A percentile compares a stretch with the other conserved stretches of the same genome.
Conservation (phyloP, 2,888 invertebrate genomes). For the Chelonus formosanus region DNA sequence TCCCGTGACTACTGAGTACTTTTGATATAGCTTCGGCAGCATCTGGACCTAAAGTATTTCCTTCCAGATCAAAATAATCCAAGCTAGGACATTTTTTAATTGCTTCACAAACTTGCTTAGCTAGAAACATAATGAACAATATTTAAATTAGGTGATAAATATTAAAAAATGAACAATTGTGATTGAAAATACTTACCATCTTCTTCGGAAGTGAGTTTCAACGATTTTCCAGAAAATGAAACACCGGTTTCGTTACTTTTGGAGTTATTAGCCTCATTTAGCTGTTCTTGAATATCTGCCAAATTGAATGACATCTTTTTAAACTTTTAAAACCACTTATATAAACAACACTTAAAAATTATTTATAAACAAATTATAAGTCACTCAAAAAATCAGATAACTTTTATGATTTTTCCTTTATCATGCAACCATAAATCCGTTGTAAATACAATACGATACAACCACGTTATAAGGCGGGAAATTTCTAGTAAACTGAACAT, state of each 20-base stretch:
- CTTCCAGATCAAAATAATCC: conserved; percentile 83
- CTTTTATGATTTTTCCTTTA: background rate
- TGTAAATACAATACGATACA: background rate
- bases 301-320: conserved; percentile 68
- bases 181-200: conserved; percentile 73
- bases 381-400: background rate
- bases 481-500: conserved; percentile 13
- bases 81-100: conserved; percentile 77
- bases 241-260: conserved; percentile 70
- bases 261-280: conserved; percentile 47
- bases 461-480: conserved; percentile 19
- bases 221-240: conserved; percentile 81
- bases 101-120: conserved; percentile 77
- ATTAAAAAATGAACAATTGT: background rate
- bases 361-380: background rate
- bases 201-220: conserved; percentile 79
- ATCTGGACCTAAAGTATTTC: conserved; percentile 91
- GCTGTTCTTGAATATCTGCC: conserved; percentile 66
- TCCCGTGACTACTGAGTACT: conserved; percentile 79
- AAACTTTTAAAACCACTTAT: conserved; percentile 3
- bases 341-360: background rate
- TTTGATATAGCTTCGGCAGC: conserved; percentile 87
- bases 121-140: conserved; percentile 65
- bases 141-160: conserved; percentile 11
- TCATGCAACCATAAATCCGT: background rate